These are phyloP conservation scores for Drosophila cardini DNA, from an alignment of 1,140 invertebrate species.

Conservation along the genomic window DNA sequence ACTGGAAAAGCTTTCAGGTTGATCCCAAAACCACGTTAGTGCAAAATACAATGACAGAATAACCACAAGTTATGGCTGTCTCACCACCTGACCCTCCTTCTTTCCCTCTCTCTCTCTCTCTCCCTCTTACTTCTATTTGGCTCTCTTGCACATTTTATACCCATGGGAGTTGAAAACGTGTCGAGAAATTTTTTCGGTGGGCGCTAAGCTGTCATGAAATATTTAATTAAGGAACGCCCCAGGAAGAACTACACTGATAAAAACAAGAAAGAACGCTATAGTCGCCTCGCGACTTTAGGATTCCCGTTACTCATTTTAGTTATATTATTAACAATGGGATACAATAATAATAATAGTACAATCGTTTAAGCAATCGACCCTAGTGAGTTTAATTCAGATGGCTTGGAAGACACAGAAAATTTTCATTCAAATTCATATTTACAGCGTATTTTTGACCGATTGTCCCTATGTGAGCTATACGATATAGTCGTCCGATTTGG, in stretches of 20 bases:
- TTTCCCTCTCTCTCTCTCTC: background rate
- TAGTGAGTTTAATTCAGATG: no score
- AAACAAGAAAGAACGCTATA: no score
- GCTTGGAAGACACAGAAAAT: no score
- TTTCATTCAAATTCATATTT: no score
- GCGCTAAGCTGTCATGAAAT: conserved; percentile 40
- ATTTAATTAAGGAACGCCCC: conserved; percentile 41
- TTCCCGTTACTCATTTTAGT: no score
- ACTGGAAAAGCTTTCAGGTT: conserved; percentile 20
- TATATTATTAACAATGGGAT: no score
- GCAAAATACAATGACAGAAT: conserved; percentile 26
- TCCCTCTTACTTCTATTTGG: background rate
- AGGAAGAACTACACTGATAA: background rate
- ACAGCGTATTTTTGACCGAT: no score
- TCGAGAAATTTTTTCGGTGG: conserved; percentile 28
- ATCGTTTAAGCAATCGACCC: no score
- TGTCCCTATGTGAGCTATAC: no score
- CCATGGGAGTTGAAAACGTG: conserved; percentile 15
- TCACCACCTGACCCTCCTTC: background rate
- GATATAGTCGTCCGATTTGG: no score
- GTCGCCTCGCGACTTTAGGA: no score
- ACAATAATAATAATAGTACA: no score
- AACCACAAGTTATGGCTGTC: conserved; percentile 31
- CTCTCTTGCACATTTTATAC: background rate
- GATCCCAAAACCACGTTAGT: conserved; percentile 14